Percentiles rank a stretch among this genome's conserved stretches.
phyloP scores from a whole-genome alignment of 2,797 vertebrate species.

The Pseudochirops corinnae region DNA sequence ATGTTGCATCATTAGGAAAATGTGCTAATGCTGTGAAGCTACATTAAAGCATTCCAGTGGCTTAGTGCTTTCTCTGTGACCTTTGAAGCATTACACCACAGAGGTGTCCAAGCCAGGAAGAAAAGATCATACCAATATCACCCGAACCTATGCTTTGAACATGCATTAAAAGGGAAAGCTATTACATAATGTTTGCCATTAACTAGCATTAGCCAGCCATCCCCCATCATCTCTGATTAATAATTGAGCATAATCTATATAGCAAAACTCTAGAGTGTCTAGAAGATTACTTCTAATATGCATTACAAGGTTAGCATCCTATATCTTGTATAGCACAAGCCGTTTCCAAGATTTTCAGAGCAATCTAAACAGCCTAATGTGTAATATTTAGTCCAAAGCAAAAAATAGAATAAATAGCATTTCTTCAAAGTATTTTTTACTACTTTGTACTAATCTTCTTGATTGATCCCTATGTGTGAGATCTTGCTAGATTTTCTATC shows the following conservation, averaged over 20 bases:
- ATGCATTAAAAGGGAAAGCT: conserved; percentile 45
- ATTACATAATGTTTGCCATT: conserved; percentile 48
- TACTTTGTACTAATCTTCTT: conserved; percentile 26
- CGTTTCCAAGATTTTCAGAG: conserved; percentile 53
- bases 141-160: conserved; percentile 60
- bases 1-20: conserved; percentile 48
- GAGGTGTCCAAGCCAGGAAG: conserved; percentile 57
- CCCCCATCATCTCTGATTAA: conserved; percentile 78
- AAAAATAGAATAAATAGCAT: conserved; percentile 9
- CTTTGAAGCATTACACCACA: conserved; percentile 62
- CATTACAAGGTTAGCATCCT: conserved; percentile 58
- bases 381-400: conserved; percentile 63
- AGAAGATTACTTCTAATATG: conserved; percentile 29
- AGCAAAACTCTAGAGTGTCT: conserved; percentile 50
- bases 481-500: not conserved
- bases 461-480: conserved; percentile 7
- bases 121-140: conserved; percentile 51
- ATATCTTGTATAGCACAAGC: not conserved
- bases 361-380: conserved; percentile 70
- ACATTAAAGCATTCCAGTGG: conserved; percentile 60
- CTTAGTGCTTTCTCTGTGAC: conserved; percentile 55
- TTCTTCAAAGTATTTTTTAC: not conserved
- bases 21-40: conserved; percentile 15
- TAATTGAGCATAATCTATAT: conserved; percentile 82
- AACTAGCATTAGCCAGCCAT: conserved; percentile 71